A percentile compares a stretch with the other conserved stretches of the same genome.
These are phyloP conservation scores for Aptenodytes forsteri DNA, from an alignment of 2,113 vertebrate genomes.

Conservation along the genomic window DNA sequence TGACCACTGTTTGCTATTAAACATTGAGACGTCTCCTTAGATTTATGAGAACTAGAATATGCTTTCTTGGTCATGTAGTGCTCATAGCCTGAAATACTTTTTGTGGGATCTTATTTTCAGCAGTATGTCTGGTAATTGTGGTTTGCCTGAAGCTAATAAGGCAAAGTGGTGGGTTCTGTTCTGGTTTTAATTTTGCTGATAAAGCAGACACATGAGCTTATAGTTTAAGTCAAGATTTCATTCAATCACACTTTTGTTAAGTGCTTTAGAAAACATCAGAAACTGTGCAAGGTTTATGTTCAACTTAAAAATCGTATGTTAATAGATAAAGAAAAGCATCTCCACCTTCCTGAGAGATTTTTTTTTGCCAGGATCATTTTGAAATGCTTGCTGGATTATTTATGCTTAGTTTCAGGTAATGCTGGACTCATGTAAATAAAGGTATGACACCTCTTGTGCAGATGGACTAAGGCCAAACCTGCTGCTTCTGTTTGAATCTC, in stretches of 20 bases:
- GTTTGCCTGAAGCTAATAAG: neutral
- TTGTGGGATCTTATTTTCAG: neutral
- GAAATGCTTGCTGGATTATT: neutral
- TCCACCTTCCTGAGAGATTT: neutral
- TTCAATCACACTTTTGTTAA: neutral
- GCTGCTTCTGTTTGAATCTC: neutral
- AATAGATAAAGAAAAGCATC: neutral
- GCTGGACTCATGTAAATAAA: neutral
- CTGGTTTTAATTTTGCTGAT: neutral
- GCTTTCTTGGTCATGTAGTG: neutral
- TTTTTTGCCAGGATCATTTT: neutral
- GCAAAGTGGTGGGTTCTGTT: neutral
- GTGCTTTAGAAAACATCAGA: neutral
- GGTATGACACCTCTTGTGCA: neutral
- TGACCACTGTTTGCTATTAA: neutral
- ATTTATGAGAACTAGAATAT: neutral
- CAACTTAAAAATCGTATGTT: neutral
- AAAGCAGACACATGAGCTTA: neutral
- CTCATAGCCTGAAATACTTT: neutral
- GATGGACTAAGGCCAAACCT: neutral
- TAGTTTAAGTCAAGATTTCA: neutral
- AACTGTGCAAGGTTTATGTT: neutral
- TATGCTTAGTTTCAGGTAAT: neutral
- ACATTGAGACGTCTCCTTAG: neutral
- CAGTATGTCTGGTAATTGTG: neutral